These are phyloP conservation scores for Paedocypris micromegethes DNA, from an alignment of 2,797 vertebrate genomes.

Conservation along the genomic window DNA sequence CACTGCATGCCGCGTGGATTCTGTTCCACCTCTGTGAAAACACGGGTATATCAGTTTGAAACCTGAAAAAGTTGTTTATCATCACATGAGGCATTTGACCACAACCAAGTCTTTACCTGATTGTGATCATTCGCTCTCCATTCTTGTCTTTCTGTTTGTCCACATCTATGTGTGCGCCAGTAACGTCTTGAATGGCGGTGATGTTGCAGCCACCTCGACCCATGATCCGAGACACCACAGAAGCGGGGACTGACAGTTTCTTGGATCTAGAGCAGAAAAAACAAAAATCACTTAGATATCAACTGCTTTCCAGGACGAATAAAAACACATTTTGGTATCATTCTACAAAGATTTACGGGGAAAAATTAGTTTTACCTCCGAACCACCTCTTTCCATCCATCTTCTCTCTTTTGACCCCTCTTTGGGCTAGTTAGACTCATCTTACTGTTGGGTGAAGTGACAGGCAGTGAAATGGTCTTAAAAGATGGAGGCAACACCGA, in stretches of 20 bases:
- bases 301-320: not conserved
- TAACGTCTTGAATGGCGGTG: slow-evolving; percentile 97
- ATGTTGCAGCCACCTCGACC: slow-evolving; percentile 98
- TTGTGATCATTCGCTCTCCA: slow-evolving; percentile 98
- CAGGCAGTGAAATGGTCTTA: slow-evolving; percentile 85
- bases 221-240: slow-evolving; percentile 98
- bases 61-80: too few species aligned
- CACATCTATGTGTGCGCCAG: slow-evolving; percentile 96
- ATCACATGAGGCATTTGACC: too few species aligned
- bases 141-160: slow-evolving; percentile 99
- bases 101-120: slow-evolving; percentile 71
- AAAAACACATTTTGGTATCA: not conserved
- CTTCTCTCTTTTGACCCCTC: slow-evolving; percentile 95
- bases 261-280: slow-evolving; percentile 77
- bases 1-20: slow-evolving; percentile 94
- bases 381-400: slow-evolving; percentile 98
- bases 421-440: slow-evolving; percentile 96
- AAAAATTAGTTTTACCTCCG: slow-evolving; percentile 71
- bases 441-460: slow-evolving; percentile 88
- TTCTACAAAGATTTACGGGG: not conserved
- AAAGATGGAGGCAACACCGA: slow-evolving; percentile 79
- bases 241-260: slow-evolving; percentile 96
- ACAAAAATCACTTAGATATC: not conserved
- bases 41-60: too few species aligned
- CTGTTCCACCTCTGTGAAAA: slow-evolving; percentile 84